A percentile compares a stretch with the other conserved stretches of the same genome.
Conservation (phyloP, 2,113 vertebrate species). For the Xerus inauris region DNA sequence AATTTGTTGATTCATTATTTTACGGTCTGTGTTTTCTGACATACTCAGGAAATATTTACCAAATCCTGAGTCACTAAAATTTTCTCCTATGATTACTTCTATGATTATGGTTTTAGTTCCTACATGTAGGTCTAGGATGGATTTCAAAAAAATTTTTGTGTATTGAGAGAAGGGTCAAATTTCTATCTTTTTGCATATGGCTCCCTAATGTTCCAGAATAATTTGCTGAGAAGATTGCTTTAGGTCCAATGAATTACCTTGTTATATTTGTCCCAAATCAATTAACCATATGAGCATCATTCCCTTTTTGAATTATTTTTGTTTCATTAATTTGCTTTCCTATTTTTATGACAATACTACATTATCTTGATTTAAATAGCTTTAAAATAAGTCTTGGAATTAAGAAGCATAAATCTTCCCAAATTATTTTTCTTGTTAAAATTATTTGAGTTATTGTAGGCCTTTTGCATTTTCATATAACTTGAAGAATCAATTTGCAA, state of each 20-base stretch:
- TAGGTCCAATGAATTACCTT: neutral
- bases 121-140: neutral
- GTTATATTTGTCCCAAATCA: neutral
- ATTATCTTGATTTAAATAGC: too few species aligned
- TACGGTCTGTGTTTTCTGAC: neutral
- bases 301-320: neutral
- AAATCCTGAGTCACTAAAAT: neutral
- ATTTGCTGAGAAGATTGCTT: neutral
- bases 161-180: neutral
- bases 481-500: neutral
- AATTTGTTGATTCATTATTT: neutral
- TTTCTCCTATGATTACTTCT: neutral
- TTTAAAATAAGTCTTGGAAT: neutral
- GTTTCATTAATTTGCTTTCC: neutral
- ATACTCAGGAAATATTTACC: neutral
- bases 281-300: neutral
- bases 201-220: neutral
- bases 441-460: neutral
- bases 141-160: neutral
- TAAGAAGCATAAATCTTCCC: neutral
- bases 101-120: neutral
- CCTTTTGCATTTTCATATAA: neutral
- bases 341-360: neutral
- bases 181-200: neutral
- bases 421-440: neutral